Evolutionary conservation across 2,888 invertebrate species (phyloP).

Genomic region (Salticus scenicus): DNA sequence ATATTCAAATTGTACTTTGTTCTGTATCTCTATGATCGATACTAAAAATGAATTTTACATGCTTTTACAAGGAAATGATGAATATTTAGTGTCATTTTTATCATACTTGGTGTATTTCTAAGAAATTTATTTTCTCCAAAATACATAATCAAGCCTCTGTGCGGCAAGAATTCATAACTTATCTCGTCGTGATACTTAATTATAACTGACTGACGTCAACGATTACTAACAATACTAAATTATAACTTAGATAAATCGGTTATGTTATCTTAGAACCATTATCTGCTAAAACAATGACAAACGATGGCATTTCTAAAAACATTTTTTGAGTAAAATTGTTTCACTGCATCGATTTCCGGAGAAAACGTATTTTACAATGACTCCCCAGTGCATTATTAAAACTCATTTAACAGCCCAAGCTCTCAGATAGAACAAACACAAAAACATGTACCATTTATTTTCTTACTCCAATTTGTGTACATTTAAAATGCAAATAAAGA

Average conservation of each 20-base stretch:
- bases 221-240: not conserved
- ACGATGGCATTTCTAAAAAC: slow-evolving; percentile 24
- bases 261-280: slow-evolving; percentile 28
- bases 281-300: slow-evolving; percentile 34
- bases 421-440: slow-evolving; percentile 34
- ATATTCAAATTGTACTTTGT: too few relatives aligned
- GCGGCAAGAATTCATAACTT: too few relatives aligned
- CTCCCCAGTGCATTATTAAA: slow-evolving; percentile 47
- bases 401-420: slow-evolving; percentile 41
- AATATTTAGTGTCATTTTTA: too few relatives aligned
- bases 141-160: too few relatives aligned
- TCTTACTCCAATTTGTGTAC: slow-evolving; percentile 17
- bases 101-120: too few relatives aligned
- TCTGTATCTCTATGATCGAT: too few relatives aligned
- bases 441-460: slow-evolving; percentile 41
- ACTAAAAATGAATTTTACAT: too few relatives aligned
- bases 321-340: slow-evolving; percentile 14
- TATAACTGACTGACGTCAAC: not conserved
- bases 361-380: slow-evolving; percentile 41
- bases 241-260: slow-evolving; percentile 39
- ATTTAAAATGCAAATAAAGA: slow-evolving; percentile 26
- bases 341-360: slow-evolving; percentile 41
- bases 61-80: not conserved
- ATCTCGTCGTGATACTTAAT: too few relatives aligned
- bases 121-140: not conserved